Evolutionary conservation across 2,113 vertebrate species (phyloP), one percentile per base, ranked within the genome.

Genomic region (Herpailurus yagouaroundi): DNA sequence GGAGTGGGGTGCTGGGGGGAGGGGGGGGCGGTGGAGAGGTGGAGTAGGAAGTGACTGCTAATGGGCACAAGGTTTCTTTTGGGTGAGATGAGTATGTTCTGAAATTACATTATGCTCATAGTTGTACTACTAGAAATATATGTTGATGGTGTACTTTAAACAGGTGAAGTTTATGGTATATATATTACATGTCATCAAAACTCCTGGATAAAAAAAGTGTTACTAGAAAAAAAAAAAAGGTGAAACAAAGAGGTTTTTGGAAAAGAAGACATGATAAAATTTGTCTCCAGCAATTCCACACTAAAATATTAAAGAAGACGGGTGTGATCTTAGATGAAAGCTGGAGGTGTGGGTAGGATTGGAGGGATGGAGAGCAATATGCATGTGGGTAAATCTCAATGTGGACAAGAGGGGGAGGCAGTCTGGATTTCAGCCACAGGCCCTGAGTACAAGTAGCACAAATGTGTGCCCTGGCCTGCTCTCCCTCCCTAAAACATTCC

Each of bases 201-300:
- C 31, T 52, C 29, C 45, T 82, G 29, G 36, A 31, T 14, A 3
- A 23, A 79, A 38, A 89, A 92, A 50, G 25, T 31, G 25, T 52
- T 45, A 81, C 14, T 7, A 25, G 33, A 12, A 23, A 31, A 64
- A 31, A 23, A 71, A 71, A 38, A 84, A 38, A 9, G 84, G 63
- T 68, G 9, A 82, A 76, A 69, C 33, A 89, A 86, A 97, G 79
- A 63, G 50, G 33, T 60, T 81, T 94, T 86, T 41, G 45, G 71
- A 81, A 77, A 77, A 81, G 55, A 76, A 68, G 79, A 71, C 21
- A 12, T 21, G 33, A 45, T 33, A 50, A 5, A 52, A 21, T 81
- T 29, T 88, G 81, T 81, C 38, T 52, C 36, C 33, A 60, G 77
- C 41, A 94, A 94, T 48, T 50, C 36, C 57, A 16, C 25, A 83